Conservation (phyloP, 2,888 invertebrate species). For the Monoplex corrugatus region DNA sequence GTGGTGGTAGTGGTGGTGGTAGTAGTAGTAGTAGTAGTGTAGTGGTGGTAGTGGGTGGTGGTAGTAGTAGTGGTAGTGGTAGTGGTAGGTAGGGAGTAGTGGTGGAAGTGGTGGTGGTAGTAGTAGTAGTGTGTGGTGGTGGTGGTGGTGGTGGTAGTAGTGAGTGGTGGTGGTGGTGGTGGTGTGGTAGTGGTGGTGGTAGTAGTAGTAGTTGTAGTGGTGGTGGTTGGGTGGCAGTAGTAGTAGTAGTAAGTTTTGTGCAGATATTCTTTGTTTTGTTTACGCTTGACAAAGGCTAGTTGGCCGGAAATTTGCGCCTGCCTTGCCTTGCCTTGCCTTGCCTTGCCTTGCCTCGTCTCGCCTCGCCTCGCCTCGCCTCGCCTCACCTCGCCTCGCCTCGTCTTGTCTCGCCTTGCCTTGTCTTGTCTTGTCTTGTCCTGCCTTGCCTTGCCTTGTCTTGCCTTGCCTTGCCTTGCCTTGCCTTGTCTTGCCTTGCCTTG, state of each 20-base stretch:
- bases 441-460: slow-evolving; percentile 8
- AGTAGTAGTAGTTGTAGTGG: too few species aligned
- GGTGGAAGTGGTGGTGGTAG: too few species aligned
- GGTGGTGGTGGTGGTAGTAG: too few species aligned
- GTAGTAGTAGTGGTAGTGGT: too few species aligned
- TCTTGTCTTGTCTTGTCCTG: not conserved
- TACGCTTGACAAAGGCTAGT: not conserved
- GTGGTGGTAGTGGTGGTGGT: too few species aligned
- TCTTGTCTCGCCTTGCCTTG: not conserved
- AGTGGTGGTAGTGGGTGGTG: too few species aligned
- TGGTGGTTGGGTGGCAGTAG: too few species aligned
- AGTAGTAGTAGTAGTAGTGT: too few species aligned
- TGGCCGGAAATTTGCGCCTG: not conserved
- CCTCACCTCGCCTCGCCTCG: not conserved
- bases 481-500: slow-evolving; percentile 3
- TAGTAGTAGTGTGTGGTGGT: too few species aligned
- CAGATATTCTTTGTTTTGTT: not conserved
- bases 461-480: not conserved
- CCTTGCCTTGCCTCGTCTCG: slow-evolving; percentile 4
- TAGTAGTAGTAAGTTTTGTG: too few species aligned
- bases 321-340: slow-evolving; percentile 18
- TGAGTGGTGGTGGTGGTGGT: not conserved
- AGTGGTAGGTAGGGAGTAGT: not conserved
- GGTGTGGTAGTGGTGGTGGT: too few species aligned
- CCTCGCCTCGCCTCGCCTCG: not conserved